phyloP scores from a whole-genome alignment of 2,888 invertebrate genomes.

The Tiliacea citrago region DNA sequence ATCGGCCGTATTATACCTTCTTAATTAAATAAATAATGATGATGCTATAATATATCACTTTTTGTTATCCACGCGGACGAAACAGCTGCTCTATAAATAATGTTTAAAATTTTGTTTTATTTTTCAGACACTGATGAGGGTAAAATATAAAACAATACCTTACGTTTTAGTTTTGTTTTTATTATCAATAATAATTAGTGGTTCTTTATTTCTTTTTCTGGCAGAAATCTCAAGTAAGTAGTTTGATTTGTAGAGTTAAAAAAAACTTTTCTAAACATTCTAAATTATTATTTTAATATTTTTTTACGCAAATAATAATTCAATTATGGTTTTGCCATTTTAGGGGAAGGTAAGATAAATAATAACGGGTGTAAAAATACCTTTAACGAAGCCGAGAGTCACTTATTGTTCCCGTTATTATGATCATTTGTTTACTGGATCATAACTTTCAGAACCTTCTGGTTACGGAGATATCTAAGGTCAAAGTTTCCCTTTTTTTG shows the following conservation, averaged over 20 bases:
- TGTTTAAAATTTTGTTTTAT: neutral
- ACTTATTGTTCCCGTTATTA: too few species aligned
- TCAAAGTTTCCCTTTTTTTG: too few species aligned
- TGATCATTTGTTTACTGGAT: too few species aligned
- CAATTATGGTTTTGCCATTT: constrained; percentile 23
- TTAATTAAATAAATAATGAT: neutral
- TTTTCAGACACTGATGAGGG: constrained; percentile 38
- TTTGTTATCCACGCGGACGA: neutral
- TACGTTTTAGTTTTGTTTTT: neutral
- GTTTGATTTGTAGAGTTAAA: constrained; percentile 32
- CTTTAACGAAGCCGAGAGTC: too few species aligned
- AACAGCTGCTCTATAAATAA: neutral
- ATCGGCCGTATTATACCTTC: neutral
- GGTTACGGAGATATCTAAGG: too few species aligned
- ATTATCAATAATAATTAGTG: neutral
- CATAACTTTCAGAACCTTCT: too few species aligned
- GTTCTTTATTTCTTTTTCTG: neutral
- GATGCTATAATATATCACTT: neutral
- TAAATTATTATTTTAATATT: too few species aligned
- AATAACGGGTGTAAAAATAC: neutral
- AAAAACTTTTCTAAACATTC: constrained; percentile 60
- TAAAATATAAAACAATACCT: constrained; percentile 9
- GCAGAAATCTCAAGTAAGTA: constrained; percentile 41
- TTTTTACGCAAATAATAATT: neutral
- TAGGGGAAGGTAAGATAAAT: constrained; percentile 67